A percentile compares a stretch with the other conserved stretches of the same genome.
phyloP scores from a whole-genome alignment of 2,888 invertebrate species.

The Notodonta dromedarius region DNA sequence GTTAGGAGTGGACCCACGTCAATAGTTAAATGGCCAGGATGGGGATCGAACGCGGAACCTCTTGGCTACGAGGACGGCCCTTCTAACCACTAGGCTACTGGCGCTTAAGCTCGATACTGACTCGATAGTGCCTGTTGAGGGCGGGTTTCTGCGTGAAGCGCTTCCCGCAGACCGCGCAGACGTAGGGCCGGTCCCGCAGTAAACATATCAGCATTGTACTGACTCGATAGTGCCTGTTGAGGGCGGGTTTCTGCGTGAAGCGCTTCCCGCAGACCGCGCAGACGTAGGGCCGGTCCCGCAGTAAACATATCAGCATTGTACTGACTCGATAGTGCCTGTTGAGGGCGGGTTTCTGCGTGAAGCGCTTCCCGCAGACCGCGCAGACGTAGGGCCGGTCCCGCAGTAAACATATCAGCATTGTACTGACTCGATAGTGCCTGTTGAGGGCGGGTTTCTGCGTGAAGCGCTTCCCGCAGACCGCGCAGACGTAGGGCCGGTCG shows the following conservation, averaged over 20 bases:
- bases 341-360: constrained; percentile 74
- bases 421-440: constrained; percentile 76
- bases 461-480: constrained; percentile 64
- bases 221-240: constrained; percentile 81
- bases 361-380: constrained; percentile 59
- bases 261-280: constrained; percentile 64
- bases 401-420: too few relatives aligned
- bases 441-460: constrained; percentile 75
- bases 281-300: constrained; percentile 70
- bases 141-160: constrained; percentile 75
- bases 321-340: constrained; percentile 80
- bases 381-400: constrained; percentile 41
- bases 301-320: constrained; percentile 14
- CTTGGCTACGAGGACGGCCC: too few relatives aligned
- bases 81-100: too few relatives aligned
- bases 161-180: constrained; percentile 62
- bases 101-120: too few relatives aligned
- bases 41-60: too few relatives aligned
- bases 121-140: constrained; percentile 79
- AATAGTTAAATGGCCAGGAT: too few relatives aligned
- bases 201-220: constrained; percentile 9
- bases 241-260: constrained; percentile 74
- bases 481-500: constrained; percentile 69
- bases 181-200: constrained; percentile 71
- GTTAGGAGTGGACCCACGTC: too few relatives aligned